Conservation (phyloP, 1,140 invertebrate genomes). For the Oedothorax gibbosus region DNA sequence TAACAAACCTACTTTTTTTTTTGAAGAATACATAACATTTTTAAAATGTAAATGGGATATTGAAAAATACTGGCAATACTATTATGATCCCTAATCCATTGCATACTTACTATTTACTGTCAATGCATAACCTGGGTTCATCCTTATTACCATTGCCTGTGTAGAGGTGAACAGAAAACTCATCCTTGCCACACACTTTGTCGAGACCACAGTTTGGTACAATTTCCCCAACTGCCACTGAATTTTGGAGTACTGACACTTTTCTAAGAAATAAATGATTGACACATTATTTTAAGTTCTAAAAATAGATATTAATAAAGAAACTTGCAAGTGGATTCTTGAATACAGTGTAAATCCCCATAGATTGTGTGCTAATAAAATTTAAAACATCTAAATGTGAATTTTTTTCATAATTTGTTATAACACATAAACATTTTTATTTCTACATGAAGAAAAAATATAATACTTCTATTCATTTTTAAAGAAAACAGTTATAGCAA, state of each 20-base stretch:
- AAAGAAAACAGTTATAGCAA: too few species aligned
- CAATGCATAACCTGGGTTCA: constrained; percentile 71
- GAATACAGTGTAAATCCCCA: not conserved
- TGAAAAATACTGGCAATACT: too few species aligned
- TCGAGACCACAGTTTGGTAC: constrained; percentile 70
- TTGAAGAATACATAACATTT: too few species aligned
- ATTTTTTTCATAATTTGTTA: not conserved
- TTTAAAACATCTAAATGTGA: not conserved
- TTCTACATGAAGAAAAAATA: not conserved
- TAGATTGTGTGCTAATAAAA: not conserved
- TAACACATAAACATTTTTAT: not conserved
- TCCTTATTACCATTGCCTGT: constrained; percentile 70
- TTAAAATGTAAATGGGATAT: too few species aligned
- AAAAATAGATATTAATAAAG: not conserved
- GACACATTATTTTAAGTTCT: not conserved
- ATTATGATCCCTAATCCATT: not conserved
- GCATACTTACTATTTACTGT: constrained; percentile 70
- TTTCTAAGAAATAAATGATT: constrained; percentile 20
- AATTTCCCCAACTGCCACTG: constrained; percentile 63
- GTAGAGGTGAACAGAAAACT: constrained; percentile 71
- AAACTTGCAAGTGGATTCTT: not conserved
- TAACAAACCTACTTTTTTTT: too few species aligned
- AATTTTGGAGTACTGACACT: constrained; percentile 40
- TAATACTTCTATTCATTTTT: too few species aligned
- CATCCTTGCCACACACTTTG: constrained; percentile 66